Evolutionary conservation across 2,797 vertebrate species (phyloP), one percentile per base, ranked within the genome.

Genomic region (Toxotes lorentzi): DNA sequence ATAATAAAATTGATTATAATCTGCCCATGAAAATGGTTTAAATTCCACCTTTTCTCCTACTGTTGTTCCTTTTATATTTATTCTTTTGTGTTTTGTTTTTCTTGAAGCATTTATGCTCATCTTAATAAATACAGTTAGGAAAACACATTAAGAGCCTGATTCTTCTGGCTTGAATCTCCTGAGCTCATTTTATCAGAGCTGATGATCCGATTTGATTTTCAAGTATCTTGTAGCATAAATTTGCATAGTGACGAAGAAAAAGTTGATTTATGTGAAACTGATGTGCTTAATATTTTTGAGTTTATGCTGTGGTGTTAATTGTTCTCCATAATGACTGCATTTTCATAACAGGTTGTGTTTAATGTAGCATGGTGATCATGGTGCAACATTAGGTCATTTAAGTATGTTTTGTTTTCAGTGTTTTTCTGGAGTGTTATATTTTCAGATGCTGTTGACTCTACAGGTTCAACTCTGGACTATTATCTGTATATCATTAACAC

Each of bases 211-310:
- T 73, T 41, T 16, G 21, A 66, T 73, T 34, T 16, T 69, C 27
- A 47, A 56, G 30, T 47, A 17, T 41, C n/a, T 51, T 70, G 70
- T 76, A 35, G 43, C 23, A 63, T 23, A 51, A 2, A 79, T 76
- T 64, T 72, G 62, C 72, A 79, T 23, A 9, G 0, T 47, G 43
- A 62, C 70, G 38, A 72, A 8, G 30, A 47, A 48, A n/a, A 74
- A 41, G 59, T 5, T 43, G 27, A 61, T 61, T 60, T 21, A 56
- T 9, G 56, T 35, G 21, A 43, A 69, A 27, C 47, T 47, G 53
- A 54, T 27, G 56, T 23, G 56, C 27, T 66, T 70, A 30, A 60
- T 34, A 61, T 71, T 50, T 38, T 41, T 27, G 34, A 67, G 19
- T 66, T 40, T 61, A 32, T 74, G 64, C 51, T 74, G 32, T 70